Evolutionary conservation across 2,113 vertebrate species (phyloP).

Genomic region (Grus americana): DNA sequence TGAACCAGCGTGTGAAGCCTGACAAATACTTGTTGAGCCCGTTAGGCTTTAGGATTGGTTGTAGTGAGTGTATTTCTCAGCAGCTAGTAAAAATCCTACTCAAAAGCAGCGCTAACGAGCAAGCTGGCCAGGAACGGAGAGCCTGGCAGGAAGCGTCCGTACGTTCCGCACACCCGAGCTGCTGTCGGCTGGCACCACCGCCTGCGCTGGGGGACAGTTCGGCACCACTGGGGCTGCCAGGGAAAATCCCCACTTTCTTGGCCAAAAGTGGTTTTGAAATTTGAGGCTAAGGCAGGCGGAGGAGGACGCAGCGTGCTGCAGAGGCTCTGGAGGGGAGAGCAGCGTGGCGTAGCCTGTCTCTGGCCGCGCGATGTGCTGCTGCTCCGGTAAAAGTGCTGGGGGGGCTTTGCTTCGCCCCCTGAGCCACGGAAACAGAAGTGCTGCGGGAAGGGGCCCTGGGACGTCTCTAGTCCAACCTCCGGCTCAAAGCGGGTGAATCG

Average conservation of each 20-base stretch:
- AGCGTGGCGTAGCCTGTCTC: neutral
- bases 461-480: neutral
- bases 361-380: neutral
- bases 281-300: neutral
- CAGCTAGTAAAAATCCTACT: neutral
- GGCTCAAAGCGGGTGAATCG: neutral
- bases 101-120: neutral
- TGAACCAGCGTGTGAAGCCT: neutral
- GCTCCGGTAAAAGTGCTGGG: neutral
- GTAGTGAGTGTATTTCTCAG: neutral
- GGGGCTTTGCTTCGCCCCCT: neutral
- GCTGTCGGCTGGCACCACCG: neutral
- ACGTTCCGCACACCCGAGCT: neutral
- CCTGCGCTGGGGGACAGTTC: neutral
- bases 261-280: neutral
- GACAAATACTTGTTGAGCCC: neutral
- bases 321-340: neutral
- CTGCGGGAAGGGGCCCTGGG: neutral
- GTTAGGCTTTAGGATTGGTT: neutral
- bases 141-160: neutral
- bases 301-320: neutral
- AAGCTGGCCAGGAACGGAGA: neutral
- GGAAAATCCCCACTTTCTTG: neutral
- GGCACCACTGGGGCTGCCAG: neutral
- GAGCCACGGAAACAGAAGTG: fast-evolving